A percentile compares a stretch with the other conserved stretches of the same genome.
These are phyloP conservation scores for Capromys pilorides DNA, from an alignment of 2,797 vertebrate genomes.

Conservation along the genomic window DNA sequence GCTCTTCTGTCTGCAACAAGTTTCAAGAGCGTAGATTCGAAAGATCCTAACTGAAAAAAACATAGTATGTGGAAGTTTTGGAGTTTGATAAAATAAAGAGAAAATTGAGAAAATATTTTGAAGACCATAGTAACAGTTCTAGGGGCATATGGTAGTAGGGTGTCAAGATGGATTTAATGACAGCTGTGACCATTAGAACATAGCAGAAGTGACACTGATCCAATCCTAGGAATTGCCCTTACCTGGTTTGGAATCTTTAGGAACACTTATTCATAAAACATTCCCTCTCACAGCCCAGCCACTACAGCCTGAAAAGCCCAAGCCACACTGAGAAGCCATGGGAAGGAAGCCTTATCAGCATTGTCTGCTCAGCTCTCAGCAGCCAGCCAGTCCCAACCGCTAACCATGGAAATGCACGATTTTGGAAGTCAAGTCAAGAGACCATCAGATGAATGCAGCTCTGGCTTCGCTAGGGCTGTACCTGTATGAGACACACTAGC, in stretches of 20 bases:
- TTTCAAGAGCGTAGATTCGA: not conserved
- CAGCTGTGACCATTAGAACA: not conserved
- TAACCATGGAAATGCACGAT: accelerated
- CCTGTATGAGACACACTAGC: not conserved
- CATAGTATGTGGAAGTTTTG: not conserved
- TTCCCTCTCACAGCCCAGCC: not conserved
- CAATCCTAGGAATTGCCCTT: not conserved
- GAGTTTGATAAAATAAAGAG: constrained; percentile 10
- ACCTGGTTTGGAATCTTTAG: not conserved
- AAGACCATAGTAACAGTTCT: not conserved
- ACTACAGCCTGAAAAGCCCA: not conserved
- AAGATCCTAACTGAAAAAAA: not conserved
- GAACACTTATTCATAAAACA: not conserved
- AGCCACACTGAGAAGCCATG: not conserved
- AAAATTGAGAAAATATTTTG: constrained; percentile 8
- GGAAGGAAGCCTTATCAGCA: not conserved
- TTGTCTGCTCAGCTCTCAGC: not conserved
- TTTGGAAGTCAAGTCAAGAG: not conserved
- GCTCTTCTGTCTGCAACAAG: not conserved
- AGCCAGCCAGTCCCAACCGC: not conserved
- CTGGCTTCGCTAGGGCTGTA: not conserved
- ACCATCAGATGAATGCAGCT: not conserved
- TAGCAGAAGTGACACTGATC: not conserved
- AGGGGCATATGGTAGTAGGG: not conserved
- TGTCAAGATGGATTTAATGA: not conserved